phyloP scores from a whole-genome alignment of 1,140 invertebrate genomes.

The Charaxes varanes region DNA sequence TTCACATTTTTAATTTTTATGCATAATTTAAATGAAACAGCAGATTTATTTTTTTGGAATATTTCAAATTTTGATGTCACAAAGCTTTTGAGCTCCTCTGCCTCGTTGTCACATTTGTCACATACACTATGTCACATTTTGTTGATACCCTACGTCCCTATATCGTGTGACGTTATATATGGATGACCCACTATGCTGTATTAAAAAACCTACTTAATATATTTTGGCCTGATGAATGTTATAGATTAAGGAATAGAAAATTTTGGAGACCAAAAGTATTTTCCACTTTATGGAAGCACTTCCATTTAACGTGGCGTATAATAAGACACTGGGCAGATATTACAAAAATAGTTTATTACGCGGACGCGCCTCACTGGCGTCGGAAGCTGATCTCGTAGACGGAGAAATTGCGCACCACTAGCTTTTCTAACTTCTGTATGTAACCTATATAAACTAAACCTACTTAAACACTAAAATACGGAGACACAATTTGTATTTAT shows the following conservation, averaged over 20 bases:
- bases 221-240: constrained; percentile 1
- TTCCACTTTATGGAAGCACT: constrained; percentile 22
- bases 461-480: constrained; percentile 12
- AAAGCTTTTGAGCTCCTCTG: too few relatives aligned
- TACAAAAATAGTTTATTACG: constrained; percentile 54
- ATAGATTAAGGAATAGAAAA: constrained; percentile 5
- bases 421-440: constrained; percentile 16
- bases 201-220: not conserved
- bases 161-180: too few relatives aligned
- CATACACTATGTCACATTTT: too few relatives aligned
- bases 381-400: constrained; percentile 37
- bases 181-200: too few relatives aligned
- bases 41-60: too few relatives aligned
- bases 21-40: too few relatives aligned
- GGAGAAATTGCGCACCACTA: constrained; percentile 25
- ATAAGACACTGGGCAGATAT: constrained; percentile 47
- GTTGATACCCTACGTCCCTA: too few relatives aligned
- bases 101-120: too few relatives aligned
- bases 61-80: too few relatives aligned
- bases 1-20: too few relatives aligned
- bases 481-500: not conserved
- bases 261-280: constrained; percentile 13
- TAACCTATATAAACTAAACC: constrained; percentile 4
- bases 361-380: constrained; percentile 47
- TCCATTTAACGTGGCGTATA: constrained; percentile 36